Conservation (phyloP, 2,113 vertebrate species). For the Heliornis fulica region DNA sequence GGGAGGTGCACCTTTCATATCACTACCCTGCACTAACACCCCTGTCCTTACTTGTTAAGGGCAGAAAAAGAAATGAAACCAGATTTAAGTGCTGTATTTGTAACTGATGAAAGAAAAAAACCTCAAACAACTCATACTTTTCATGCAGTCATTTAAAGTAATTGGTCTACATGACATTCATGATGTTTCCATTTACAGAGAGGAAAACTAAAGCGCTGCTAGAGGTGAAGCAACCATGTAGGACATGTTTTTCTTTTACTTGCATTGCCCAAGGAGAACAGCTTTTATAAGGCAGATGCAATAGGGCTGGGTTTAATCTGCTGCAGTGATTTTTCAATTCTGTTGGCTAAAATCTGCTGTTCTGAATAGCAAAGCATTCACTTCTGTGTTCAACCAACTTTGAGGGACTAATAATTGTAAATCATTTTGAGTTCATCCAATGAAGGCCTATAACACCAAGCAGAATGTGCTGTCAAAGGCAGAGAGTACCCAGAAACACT, state of each 20-base stretch:
- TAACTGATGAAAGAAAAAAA: neutral
- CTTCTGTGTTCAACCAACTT: neutral
- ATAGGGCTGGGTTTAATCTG: neutral
- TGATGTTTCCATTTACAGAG: neutral
- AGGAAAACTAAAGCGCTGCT: neutral
- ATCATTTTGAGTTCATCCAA: neutral
- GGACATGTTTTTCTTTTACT: neutral
- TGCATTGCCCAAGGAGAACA: neutral
- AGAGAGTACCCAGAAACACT: neutral
- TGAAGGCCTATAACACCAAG: conserved; percentile 14
- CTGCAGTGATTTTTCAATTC: neutral
- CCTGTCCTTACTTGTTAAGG: neutral
- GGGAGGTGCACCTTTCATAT: neutral
- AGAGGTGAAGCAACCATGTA: neutral
- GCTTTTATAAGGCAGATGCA: neutral
- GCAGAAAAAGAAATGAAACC: neutral
- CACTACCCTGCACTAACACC: neutral
- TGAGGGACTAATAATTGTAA: neutral
- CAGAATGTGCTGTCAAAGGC: conserved; percentile 9
- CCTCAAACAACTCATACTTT: neutral
- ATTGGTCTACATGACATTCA: neutral
- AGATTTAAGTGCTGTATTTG: neutral
- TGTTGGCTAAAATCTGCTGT: neutral
- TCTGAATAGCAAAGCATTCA: neutral
- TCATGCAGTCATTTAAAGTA: neutral